phyloP scores from a whole-genome alignment of 2,113 vertebrate genomes.

The Grallaria varia region DNA sequence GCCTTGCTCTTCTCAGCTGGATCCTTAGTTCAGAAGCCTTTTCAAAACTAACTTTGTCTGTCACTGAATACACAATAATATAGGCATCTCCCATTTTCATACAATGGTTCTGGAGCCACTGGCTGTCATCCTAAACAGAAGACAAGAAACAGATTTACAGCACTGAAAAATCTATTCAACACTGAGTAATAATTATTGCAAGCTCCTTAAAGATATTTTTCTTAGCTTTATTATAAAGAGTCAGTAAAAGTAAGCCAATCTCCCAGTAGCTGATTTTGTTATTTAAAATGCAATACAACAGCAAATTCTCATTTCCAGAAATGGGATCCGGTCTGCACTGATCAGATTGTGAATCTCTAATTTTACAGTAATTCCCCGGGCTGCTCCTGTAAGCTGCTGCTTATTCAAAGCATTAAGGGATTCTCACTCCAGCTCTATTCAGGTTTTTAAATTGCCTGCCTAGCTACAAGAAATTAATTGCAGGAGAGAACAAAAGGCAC shows the following conservation, averaged over 20 bases:
- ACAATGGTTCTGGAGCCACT: conserved; percentile 93
- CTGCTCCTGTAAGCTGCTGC: not conserved
- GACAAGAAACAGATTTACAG: not conserved
- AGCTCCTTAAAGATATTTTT: not conserved
- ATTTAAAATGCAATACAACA: not conserved
- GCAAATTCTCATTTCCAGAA: not conserved
- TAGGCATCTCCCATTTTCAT: conserved; percentile 98
- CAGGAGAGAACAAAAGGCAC: not conserved
- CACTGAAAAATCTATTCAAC: not conserved
- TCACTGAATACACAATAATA: conserved; percentile 97
- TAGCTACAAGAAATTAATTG: not conserved
- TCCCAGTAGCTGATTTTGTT: not conserved
- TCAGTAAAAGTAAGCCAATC: not conserved
- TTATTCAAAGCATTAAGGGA: not conserved
- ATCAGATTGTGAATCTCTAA: not conserved
- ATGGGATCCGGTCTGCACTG: not conserved
- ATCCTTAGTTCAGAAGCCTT: conserved; percentile 96
- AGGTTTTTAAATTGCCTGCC: not conserved
- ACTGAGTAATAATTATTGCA: not conserved
- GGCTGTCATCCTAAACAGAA: conserved; percentile 84
- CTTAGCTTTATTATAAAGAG: not conserved
- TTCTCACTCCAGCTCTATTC: not conserved
- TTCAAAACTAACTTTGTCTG: conserved; percentile 97
- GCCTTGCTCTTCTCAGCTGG: conserved; percentile 91
- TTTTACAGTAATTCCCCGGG: not conserved